A percentile compares a stretch with the other conserved stretches of the same genome.
These are phyloP conservation scores for Anthrax anthrax DNA, from an alignment of 2,888 invertebrate species.

Conservation along the genomic window DNA sequence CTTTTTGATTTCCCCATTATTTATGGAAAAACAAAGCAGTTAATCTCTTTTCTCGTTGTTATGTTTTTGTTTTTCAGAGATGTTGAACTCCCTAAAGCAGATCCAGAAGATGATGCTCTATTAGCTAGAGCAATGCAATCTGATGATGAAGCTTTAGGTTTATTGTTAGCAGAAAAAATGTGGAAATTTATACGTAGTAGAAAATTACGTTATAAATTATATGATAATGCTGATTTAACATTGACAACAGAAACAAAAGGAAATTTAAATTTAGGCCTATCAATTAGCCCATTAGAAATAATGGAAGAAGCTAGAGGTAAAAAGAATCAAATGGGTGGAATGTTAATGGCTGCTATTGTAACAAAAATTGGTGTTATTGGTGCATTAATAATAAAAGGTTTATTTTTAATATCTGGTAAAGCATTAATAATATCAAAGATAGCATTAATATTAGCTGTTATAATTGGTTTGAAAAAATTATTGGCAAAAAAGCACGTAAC, in stretches of 20 bases:
- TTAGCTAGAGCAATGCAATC: constrained; percentile 36
- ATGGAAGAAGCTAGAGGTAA: constrained; percentile 53
- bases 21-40: too few species aligned
- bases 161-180: constrained; percentile 56
- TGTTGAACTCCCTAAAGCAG: constrained; percentile 25
- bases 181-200: constrained; percentile 63
- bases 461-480: constrained; percentile 70
- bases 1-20: too few species aligned
- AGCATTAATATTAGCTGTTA: constrained; percentile 61
- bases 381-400: constrained; percentile 64
- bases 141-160: constrained; percentile 45
- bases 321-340: constrained; percentile 54
- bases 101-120: constrained; percentile 43
- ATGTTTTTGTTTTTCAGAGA: constrained; percentile 18
- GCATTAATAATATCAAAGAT: constrained; percentile 74
- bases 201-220: constrained; percentile 60
- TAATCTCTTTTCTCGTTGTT: too few species aligned
- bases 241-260: constrained; percentile 53
- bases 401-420: constrained; percentile 70
- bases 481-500: constrained; percentile 56
- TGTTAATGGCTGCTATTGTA: constrained; percentile 55
- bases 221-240: constrained; percentile 66
- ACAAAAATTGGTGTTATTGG: constrained; percentile 70
- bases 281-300: constrained; percentile 46
- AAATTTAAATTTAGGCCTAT: constrained; percentile 45